These are phyloP conservation scores for Poecilia picta DNA, from an alignment of 2,797 vertebrate genomes.

Conservation along the genomic window DNA sequence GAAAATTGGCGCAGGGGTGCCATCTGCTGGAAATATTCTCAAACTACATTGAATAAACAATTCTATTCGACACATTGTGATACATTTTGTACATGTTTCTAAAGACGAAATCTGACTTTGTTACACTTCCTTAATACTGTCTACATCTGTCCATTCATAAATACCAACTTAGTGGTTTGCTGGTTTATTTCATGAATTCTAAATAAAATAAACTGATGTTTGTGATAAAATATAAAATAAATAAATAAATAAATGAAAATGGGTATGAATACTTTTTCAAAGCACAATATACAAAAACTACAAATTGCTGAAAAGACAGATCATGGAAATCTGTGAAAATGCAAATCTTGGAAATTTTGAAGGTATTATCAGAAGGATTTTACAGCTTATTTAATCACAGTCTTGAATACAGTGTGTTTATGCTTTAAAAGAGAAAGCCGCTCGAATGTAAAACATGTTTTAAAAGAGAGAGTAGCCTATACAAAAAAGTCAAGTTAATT, in stretches of 20 bases:
- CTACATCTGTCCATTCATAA: not conserved
- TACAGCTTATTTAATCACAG: not conserved
- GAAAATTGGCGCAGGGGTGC: slow-evolving; percentile 17
- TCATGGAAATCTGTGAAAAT: no score
- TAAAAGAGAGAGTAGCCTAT: not conserved
- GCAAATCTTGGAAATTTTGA: not conserved
- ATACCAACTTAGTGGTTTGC: not conserved
- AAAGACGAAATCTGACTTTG: not conserved
- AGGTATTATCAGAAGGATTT: not conserved
- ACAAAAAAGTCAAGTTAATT: not conserved
- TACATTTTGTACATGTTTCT: not conserved
- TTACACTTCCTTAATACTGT: not conserved
- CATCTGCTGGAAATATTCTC: slow-evolving; percentile 64
- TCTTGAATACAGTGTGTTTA: not conserved
- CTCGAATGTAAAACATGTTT: not conserved
- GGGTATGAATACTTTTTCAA: not conserved
- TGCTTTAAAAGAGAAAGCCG: not conserved
- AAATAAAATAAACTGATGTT: not conserved
- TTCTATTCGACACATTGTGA: not conserved
- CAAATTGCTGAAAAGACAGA: not conserved
- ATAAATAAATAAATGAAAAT: not conserved
- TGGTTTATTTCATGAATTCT: not conserved
- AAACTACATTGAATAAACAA: not conserved
- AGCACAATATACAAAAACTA: not conserved
- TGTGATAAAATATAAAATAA: not conserved